phyloP scores from a whole-genome alignment of 1,140 invertebrate genomes.

The Solen grandis region DNA sequence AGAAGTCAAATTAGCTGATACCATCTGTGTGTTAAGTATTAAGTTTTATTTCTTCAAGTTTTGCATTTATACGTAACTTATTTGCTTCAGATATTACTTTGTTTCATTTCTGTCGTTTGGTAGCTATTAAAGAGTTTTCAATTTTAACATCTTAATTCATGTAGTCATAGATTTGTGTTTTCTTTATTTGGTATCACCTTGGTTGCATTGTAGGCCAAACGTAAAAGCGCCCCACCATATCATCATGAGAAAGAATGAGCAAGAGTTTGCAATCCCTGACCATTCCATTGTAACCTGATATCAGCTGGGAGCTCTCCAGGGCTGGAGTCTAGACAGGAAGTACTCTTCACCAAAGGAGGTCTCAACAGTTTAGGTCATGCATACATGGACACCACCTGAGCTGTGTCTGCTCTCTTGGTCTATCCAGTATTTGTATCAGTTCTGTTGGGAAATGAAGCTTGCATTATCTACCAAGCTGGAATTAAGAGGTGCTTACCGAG shows the following conservation, averaged over 20 bases:
- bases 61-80: background rate
- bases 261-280: conserved; percentile 15
- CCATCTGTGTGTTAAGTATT: background rate
- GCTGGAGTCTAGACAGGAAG: too few species aligned
- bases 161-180: background rate
- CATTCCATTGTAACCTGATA: conserved; percentile 61
- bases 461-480: too few species aligned
- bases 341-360: too few species aligned
- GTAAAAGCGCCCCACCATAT: conserved; percentile 34
- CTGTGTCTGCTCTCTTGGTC: too few species aligned
- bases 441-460: too few species aligned
- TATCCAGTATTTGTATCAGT: too few species aligned
- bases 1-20: too few species aligned
- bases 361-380: too few species aligned
- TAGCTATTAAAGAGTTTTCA: background rate
- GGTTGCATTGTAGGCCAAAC: conserved; percentile 28
- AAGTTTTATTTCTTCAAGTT: background rate
- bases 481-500: too few species aligned
- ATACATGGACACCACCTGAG: too few species aligned
- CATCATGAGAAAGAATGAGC: conserved; percentile 26
- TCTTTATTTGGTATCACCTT: background rate
- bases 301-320: conserved; percentile 69
- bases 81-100: background rate
- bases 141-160: background rate
- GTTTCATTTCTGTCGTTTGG: background rate